Percentiles rank a stretch among this genome's conserved stretches.
Conservation (phyloP, 1,140 invertebrate species). For the Drosophila pachea region DNA sequence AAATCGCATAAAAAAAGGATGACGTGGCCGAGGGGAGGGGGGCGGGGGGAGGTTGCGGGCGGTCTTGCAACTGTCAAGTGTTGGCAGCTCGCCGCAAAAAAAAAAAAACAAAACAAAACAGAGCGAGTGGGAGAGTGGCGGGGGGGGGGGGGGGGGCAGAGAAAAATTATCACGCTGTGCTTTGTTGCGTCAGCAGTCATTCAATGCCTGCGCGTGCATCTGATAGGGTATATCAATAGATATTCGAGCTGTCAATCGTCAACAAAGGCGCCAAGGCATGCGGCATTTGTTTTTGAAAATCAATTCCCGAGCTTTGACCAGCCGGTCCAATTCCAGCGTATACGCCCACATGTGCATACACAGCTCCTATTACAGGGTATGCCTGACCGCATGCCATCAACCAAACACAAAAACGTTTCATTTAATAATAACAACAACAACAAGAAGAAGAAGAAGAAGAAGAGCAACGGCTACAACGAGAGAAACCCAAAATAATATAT, state of each 20-base stretch:
- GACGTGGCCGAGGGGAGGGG: too few relatives aligned
- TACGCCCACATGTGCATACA: not conserved
- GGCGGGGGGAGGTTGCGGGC: too few relatives aligned
- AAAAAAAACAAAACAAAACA: conserved; percentile 4
- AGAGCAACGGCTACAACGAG: too few relatives aligned
- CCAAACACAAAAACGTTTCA: conserved; percentile 14
- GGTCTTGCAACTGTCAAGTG: conserved; percentile 39
- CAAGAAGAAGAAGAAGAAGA: conserved; percentile 3
- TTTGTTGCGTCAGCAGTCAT: conserved; percentile 21
- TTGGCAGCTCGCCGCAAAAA: conserved; percentile 36
- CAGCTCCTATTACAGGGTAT: conserved; percentile 8
- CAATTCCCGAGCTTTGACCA: too few relatives aligned
- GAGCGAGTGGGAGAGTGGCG: too few relatives aligned
- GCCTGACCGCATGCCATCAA: not conserved
- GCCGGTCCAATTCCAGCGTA: not conserved
- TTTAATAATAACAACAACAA: conserved; percentile 21
- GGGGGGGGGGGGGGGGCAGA: too few relatives aligned
- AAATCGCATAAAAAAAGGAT: conserved; percentile 26
- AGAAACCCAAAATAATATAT: conserved; percentile 1
- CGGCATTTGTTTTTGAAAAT: too few relatives aligned
- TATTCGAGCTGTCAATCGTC: too few relatives aligned
- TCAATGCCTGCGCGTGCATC: conserved; percentile 7
- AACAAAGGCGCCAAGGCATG: too few relatives aligned
- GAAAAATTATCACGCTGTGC: conserved; percentile 15
- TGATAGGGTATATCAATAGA: conserved; percentile 8